Base-by-base conservation (phyloP, 2,113 vertebrate species). In the Grantiella picta region DNA sequence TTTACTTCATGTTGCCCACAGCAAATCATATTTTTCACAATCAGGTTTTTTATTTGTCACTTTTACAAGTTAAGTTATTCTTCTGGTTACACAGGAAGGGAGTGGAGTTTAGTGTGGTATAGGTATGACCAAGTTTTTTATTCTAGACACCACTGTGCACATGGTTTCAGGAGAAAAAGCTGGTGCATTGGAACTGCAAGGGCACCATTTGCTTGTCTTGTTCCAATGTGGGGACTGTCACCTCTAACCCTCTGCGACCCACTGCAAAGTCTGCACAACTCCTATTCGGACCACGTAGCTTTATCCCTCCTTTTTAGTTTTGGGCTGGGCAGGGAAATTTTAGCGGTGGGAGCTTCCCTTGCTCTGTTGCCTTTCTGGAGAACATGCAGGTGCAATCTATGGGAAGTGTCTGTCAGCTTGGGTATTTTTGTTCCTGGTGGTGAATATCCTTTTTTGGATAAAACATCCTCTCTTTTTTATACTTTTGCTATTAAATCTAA, bases 311-410 rank as follows among this genome's bases (percentile, higher is more conserved):
- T 36, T 33, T 38, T 22, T 3, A 5, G 16, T 45, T 56, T 57
- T 47, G 52, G 22, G n/a, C 14, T 57, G 42, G 14, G 7, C 18
- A 57, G n/a, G 27, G 28, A 47, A 57, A 47, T 17, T 10, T 21
- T 25, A 22, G 11, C 13, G 1, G 0, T 14, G 14, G 11, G 52
- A 57, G 14, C 42, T 57, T 4, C 18, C 19, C 22, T 38, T 1
- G 0, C 42, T 2, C 1, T 33, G 21, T 20, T 66, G 22, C 63
- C 22, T 66, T 31, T 31, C 33, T 25, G 63, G 52, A 25, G 8
- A 56, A 13, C 24, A 18, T 23, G 25, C 15, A 8, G 15, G 9
- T 23, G 15, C 11, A 47, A 33, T 56, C n/a, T 36, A 20, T 16
- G n/a, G 21, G 22, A 56, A 57, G 22, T 13, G 13, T 27, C 45